A percentile compares a stretch with the other conserved stretches of the same genome.
Conservation (phyloP, 2,797 vertebrate genomes). For the Hyperoplus immaculatus region DNA sequence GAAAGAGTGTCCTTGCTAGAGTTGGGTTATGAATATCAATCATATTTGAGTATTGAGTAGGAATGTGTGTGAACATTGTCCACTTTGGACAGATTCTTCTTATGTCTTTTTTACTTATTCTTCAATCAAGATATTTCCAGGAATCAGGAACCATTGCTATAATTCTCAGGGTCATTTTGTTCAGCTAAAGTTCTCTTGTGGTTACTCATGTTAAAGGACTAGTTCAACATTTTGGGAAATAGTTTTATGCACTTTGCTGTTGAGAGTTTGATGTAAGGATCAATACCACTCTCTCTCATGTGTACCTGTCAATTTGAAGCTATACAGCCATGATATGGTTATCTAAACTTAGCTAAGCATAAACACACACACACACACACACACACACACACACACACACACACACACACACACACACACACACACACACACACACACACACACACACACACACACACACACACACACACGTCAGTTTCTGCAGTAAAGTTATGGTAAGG, state of each 20-base stretch:
- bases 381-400: no score
- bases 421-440: no score
- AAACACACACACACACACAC: neutral
- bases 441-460: no score
- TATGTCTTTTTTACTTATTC: neutral
- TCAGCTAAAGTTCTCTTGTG: fast-evolving
- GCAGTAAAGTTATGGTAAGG: constrained; percentile 19
- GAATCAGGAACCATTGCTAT: neutral
- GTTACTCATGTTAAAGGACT: neutral
- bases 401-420: no score
- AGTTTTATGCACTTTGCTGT: neutral
- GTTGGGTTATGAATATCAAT: neutral
- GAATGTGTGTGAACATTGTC: neutral
- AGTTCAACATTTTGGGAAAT: neutral
- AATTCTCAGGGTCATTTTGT: neutral
- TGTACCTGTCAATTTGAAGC: neutral
- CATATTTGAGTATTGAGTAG: neutral
- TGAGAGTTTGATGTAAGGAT: neutral
- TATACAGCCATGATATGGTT: neutral
- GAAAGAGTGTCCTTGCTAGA: neutral
- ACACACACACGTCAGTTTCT: neutral
- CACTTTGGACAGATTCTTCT: neutral
- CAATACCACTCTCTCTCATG: neutral
- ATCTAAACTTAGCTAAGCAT: neutral
- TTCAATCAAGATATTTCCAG: neutral